Evolutionary conservation across 1,140 invertebrate species (phyloP), one percentile per base, ranked within the genome.

Genomic region (Macrocentrus cingulum): DNA sequence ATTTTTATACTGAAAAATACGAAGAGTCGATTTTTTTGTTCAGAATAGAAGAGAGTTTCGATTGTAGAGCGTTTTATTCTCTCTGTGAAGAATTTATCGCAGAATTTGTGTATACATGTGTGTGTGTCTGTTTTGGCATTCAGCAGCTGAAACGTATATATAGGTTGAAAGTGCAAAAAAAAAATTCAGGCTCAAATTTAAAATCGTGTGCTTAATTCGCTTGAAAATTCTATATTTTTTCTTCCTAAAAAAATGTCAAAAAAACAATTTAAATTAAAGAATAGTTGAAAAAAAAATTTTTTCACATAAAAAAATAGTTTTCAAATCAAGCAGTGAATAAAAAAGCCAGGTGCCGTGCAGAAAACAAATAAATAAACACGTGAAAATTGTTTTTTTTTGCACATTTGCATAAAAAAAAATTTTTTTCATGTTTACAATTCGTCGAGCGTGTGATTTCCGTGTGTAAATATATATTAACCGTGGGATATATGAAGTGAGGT

Each of bases 71-170:
- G 4, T 39, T 13, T 39, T 39, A n/a, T 39, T n/a, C 15, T 39
- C 36, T 8, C 13, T 39, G 36, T 15, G 36, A 39, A 39, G 36
- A 39, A 39, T 39, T 39, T 39, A 39, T 39, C 3, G 4, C 8
- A 39, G 36, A n/a, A 39, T 39, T 39, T 39, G 36, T 39, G 36
- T 39, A 39, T 39, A 39, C 15, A 39, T 39, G 13, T 39, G 13
- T 15, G 11, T 39, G 11, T 39, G 36, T 39, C 36, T 39, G 36
- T 39, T 39, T 39, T 39, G 8, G 36, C 36, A 39, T 39, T 39
- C 36, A 39, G 11, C 13, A 39, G 36, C 13, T n/a, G n/a, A n/a
- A n/a, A n/a, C n/a, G n/a, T n/a, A n/a, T n/a, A n/a, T n/a, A n/a
- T n/a, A n/a, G n/a, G n/a, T n/a, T n/a, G n/a, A n/a, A n/a, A n/a